Conservation (phyloP, 2,797 vertebrate species). For the Sebastes paucispinis region DNA sequence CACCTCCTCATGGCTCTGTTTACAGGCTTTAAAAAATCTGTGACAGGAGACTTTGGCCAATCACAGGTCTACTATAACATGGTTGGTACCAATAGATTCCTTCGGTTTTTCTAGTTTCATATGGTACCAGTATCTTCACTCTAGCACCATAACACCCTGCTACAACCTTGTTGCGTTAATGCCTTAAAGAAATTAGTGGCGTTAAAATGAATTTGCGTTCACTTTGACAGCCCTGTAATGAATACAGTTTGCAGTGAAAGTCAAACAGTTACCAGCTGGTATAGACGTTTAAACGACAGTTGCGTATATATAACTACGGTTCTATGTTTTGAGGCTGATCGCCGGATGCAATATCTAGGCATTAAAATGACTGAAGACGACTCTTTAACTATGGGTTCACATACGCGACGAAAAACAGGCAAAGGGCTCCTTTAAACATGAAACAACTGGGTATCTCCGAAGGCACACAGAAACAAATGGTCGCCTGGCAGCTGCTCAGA, state of each 20-base stretch:
- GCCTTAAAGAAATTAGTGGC: no score
- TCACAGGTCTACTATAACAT: background rate
- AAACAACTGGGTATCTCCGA: background rate
- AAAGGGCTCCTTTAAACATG: background rate
- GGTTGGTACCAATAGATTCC: background rate
- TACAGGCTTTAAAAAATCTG: no score
- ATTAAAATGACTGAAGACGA: background rate
- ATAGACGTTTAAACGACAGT: background rate
- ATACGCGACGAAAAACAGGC: background rate
- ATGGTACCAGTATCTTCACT: no score
- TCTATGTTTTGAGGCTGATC: background rate
- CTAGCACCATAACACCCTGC: no score
- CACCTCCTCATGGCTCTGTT: no score
- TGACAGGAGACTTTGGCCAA: no score
- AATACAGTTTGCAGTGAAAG: no score
- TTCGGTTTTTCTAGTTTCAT: no score
- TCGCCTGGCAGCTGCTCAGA: slow-evolving; percentile 26
- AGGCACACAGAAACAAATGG: background rate
- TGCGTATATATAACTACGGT: background rate
- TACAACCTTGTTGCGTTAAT: no score
- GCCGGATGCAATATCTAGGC: background rate
- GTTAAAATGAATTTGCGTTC: no score
- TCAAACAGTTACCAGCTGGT: background rate
- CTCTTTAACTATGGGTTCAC: background rate
- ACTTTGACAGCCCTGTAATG: no score